Evolutionary conservation across 2,888 invertebrate genomes (phyloP), one percentile per base, ranked within the genome.

Genomic region (Athalia cordata): DNA sequence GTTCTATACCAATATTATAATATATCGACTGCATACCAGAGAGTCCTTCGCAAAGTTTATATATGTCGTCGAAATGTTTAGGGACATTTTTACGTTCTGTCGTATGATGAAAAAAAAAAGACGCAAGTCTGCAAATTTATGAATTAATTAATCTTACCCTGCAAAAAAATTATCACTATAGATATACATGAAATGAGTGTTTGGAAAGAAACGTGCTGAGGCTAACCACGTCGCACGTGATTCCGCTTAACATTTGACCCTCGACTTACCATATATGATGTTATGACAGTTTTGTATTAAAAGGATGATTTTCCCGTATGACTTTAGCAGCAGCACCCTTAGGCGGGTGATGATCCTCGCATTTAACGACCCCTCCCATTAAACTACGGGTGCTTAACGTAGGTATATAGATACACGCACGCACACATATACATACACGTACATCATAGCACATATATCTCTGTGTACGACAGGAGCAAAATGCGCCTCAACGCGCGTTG

Each of bases 231-330:
- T 45, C 9, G 59, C 67, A 65, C 76, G 67, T 78, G 78, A 59
- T 13, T 15, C 74, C 72, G 76, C 78, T 78, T 78, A 78, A 61
- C 78, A 57, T 75, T 78, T 76, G 76, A 76, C 78, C 78, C 74
- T 52, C 57, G 11, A 66, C 76, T 29, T 29, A 29, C 29, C 29
- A 29, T 29, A 29, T 29, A 29, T 29, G 29, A 76, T 66, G 76
- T 75, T 76, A 76, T 50, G 64, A 76, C 78, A 67, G 78, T 55
- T 76, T 52, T 49, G 29, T 75, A 78, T 62, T 50, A 64, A 78
- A 72, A 70, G 78, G 75, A 76, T 75, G 75, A 78, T 59, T 61
- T 78, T n/a, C 59, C 49, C 62, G 61, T 76, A 55, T 15, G 13
- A 9, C 67, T 76, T 3, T 8, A 29, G 62, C 62, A 13, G 13